Base-by-base conservation (phyloP, 2,113 vertebrate species). In the Psammodynastes pulverulentus region DNA sequence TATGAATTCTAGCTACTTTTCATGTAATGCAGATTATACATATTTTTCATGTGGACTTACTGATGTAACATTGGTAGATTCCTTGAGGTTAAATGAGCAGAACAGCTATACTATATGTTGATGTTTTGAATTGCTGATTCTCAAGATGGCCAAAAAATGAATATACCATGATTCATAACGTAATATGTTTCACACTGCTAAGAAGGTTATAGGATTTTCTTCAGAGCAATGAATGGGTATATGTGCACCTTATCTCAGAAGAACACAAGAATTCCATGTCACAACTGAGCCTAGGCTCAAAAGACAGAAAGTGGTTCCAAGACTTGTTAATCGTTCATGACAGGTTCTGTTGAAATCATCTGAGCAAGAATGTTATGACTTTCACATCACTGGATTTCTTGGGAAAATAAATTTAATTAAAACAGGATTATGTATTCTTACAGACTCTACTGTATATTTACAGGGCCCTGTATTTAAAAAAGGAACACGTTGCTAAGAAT, bases 401-500 rank as follows among this genome's bases (percentile, higher is more conserved):
- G 2, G 54, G 88, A 26, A 56, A 89, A 17, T 23, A 90, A 49
- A n/a, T 54, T 46, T 2, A 86, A 43, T 67, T 51, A 51, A 90
- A 48, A 49, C 34, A 29, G 46, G 48, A 8, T 9, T 79, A 79
- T 79, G 17, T 21, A 79, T 79, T 39, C 39, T 79, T 79, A 79
- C 15, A 79, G 72, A 19, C 34, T 10, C 34, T 79, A 19, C 34
- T 10, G 17, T 79, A 15, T 39, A 67, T 67, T 67, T 48, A 86
- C 79, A 53, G 56, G n/a, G 1, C 85, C 94, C 95, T 95, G 89
- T 93, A 96, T 94, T 84, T 95, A 92, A 94, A 94, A 93, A 92
- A 92, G 96, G 97, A 96, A 96, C 93, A 91, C 8, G 93, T 24
- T 93, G 92, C 96, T 96, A 96, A 96, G 89, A 90, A 95, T 96